A percentile compares a stretch with the other conserved stretches of the same genome.
Conservation (phyloP, 2,888 invertebrate species). For the Leptinotarsa haldemani region DNA sequence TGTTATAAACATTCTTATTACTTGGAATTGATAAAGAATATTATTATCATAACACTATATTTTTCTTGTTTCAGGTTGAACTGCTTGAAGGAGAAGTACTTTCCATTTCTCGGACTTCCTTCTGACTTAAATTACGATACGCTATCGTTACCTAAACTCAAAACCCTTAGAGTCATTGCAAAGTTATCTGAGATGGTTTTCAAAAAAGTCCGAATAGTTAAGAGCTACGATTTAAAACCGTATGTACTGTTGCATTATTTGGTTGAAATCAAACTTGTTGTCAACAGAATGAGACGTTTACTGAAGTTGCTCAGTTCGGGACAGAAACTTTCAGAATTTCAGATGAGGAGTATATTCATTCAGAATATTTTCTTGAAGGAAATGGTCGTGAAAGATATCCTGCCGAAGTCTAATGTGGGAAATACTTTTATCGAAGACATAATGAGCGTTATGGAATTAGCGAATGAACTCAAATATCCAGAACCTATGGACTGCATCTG, state of each 20-base stretch:
- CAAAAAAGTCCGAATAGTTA: constrained; percentile 51
- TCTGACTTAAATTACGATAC: constrained; percentile 55
- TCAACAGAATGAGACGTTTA: constrained; percentile 54
- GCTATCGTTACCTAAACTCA: constrained; percentile 54
- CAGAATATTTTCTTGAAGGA: constrained; percentile 60
- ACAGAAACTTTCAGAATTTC: constrained; percentile 52
- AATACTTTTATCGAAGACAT: constrained; percentile 57
- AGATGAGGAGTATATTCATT: constrained; percentile 58
- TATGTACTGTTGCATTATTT: constrained; percentile 57
- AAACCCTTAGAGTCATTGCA: constrained; percentile 57
- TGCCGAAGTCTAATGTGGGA: constrained; percentile 58
- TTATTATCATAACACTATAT: too few species aligned
- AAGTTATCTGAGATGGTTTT: constrained; percentile 59
- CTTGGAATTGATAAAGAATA: too few species aligned
- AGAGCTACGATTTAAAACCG: constrained; percentile 56
- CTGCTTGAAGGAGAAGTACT: constrained; percentile 57
- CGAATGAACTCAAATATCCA: constrained; percentile 58
- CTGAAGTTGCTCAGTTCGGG: constrained; percentile 50
- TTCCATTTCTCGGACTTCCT: constrained; percentile 58
- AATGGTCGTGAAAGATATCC: constrained; percentile 54
- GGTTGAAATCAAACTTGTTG: constrained; percentile 57
- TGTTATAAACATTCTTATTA: too few species aligned
- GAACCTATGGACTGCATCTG: constrained; percentile 56
- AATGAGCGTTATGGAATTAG: constrained; percentile 53
- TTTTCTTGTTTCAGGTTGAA: constrained; percentile 48